These are phyloP conservation scores for Cephalopterus ornatus DNA, from an alignment of 2,113 vertebrate species.

Conservation along the genomic window DNA sequence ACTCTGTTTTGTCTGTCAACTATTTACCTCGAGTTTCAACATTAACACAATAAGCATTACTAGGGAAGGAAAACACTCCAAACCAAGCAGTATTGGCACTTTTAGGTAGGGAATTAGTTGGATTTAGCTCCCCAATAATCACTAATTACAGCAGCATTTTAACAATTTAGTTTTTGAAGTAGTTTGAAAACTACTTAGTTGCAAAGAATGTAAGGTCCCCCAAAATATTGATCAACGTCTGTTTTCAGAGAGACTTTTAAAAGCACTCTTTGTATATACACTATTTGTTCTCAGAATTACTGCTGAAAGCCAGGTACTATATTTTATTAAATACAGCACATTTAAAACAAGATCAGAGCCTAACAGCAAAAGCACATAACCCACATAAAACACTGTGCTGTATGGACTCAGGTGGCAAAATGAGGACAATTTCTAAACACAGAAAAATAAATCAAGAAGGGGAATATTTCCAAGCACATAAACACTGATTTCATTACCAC, in stretches of 20 bases:
- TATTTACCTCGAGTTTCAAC: not conserved
- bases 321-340: not conserved
- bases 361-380: not conserved
- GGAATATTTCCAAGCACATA: not conserved
- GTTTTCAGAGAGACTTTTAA: not conserved
- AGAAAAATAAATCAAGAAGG: not conserved
- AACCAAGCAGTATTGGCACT: not conserved
- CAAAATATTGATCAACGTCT: not conserved
- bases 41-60: not conserved
- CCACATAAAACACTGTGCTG: not conserved
- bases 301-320: not conserved
- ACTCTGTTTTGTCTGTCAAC: not conserved
- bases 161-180: not conserved
- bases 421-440: not conserved
- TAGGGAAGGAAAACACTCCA: not conserved
- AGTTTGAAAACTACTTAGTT: not conserved
- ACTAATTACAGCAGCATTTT: not conserved
- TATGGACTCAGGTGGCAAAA: not conserved
- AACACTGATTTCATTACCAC: not conserved
- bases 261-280: not conserved
- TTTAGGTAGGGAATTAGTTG: not conserved
- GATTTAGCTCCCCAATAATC: not conserved
- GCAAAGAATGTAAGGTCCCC: not conserved
- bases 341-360: not conserved
- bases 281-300: not conserved